These are phyloP conservation scores for Hemicordylus capensis DNA, from an alignment of 2,113 vertebrate genomes.

Conservation along the genomic window DNA sequence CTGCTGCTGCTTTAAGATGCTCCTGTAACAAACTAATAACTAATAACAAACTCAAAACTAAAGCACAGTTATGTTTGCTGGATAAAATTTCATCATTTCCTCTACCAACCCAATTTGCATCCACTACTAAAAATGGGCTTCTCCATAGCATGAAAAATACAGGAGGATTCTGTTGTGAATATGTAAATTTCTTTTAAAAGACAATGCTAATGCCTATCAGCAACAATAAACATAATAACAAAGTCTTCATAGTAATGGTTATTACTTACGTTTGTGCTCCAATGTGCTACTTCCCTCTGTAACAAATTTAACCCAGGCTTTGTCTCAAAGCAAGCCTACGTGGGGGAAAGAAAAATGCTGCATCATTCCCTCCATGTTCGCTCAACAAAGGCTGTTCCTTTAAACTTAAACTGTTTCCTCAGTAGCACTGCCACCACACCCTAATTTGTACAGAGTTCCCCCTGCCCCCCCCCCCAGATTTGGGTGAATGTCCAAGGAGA, in stretches of 20 bases:
- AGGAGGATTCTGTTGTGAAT: not conserved
- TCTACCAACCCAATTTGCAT: not conserved
- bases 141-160: not conserved
- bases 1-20: not conserved
- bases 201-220: not conserved
- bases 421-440: no score
- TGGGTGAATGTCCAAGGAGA: no score
- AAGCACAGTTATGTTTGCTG: not conserved
- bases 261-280: constrained; percentile 4
- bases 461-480: no score
- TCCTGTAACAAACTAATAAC: no score
- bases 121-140: not conserved
- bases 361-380: no score
- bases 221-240: constrained; percentile 21
- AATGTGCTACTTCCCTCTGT: not conserved
- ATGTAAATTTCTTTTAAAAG: constrained; percentile 4
- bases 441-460: no score
- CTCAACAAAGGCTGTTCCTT: no score
- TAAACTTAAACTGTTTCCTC: no score
- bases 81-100: not conserved
- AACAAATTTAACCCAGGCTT: no score
- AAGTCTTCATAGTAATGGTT: not conserved
- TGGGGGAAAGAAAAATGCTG: no score
- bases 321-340: no score
- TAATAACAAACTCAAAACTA: not conserved